Evolutionary conservation across 2,113 vertebrate species (phyloP).

Genomic region (Corvus moneduloides): DNA sequence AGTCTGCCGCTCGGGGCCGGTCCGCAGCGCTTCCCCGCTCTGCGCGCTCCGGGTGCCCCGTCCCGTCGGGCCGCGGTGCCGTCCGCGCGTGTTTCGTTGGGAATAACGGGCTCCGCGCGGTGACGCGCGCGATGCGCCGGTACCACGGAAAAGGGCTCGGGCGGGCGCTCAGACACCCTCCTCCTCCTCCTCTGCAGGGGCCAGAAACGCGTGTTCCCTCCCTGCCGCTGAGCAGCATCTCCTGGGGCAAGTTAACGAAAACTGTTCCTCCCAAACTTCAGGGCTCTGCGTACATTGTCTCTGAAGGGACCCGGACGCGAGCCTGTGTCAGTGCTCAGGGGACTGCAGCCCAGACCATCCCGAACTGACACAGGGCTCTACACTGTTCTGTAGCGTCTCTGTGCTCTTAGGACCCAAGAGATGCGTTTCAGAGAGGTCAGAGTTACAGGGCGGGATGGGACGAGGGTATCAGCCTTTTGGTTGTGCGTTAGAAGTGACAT

Average conservation of each 20-base stretch:
- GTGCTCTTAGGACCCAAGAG: neutral
- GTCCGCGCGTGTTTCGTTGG: neutral
- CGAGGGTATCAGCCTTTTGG: neutral
- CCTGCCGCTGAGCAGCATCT: neutral
- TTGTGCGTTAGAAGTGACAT: neutral
- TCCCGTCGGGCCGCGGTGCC: neutral
- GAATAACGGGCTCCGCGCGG: neutral
- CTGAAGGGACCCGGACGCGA: neutral
- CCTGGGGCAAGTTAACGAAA: neutral
- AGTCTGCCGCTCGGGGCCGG: neutral
- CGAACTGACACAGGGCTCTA: neutral
- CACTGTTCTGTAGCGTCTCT: neutral
- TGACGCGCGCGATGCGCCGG: neutral
- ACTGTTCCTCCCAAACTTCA: neutral
- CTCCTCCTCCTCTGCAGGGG: neutral
- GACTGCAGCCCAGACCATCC: neutral
- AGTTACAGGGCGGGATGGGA: neutral
- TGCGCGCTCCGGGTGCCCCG: neutral
- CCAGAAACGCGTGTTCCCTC: neutral
- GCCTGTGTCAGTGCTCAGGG: neutral
- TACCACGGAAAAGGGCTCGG: neutral
- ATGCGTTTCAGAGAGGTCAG: neutral
- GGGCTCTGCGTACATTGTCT: neutral
- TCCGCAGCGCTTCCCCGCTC: neutral
- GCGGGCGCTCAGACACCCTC: neutral